Evolutionary conservation across 2,888 invertebrate species (phyloP).

Genomic region (Spisula solida): DNA sequence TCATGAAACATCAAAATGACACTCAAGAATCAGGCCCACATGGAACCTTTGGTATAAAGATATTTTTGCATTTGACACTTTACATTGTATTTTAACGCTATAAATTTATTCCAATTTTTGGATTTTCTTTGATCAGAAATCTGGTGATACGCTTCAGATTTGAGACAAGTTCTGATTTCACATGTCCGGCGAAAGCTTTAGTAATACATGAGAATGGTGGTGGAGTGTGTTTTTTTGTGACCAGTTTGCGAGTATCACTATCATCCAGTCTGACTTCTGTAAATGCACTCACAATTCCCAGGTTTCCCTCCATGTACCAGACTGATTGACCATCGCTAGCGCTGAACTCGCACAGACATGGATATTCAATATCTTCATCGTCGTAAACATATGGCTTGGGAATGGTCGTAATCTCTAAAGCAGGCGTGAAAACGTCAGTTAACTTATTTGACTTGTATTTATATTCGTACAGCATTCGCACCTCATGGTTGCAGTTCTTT

Average conservation of each 20-base stretch:
- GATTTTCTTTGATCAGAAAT: slow-evolving; percentile 48
- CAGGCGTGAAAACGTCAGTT: slow-evolving; percentile 36
- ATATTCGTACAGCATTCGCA: slow-evolving; percentile 57
- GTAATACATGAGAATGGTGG: slow-evolving; percentile 64
- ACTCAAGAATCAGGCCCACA: too few relatives aligned
- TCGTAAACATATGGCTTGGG: slow-evolving; percentile 47
- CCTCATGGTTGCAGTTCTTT: slow-evolving; percentile 31
- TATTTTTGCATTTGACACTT: not conserved
- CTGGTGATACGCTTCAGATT: slow-evolving; percentile 46
- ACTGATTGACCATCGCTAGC: slow-evolving; percentile 39
- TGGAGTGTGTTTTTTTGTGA: slow-evolving; percentile 49
- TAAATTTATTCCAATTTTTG: not conserved
- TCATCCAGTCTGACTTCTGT: slow-evolving; percentile 53
- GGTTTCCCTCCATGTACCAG: slow-evolving; percentile 63
- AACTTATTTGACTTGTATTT: slow-evolving; percentile 53
- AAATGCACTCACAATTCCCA: slow-evolving; percentile 58
- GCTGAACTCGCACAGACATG: slow-evolving; percentile 55
- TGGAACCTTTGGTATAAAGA: too few relatives aligned
- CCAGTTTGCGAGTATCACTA: slow-evolving; percentile 23
- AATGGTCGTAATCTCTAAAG: slow-evolving; percentile 29
- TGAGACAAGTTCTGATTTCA: slow-evolving; percentile 44
- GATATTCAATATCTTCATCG: slow-evolving; percentile 52
- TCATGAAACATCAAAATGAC: too few relatives aligned
- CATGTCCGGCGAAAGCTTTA: slow-evolving; percentile 55
- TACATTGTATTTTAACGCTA: not conserved